Conservation (phyloP, 2,888 invertebrate species). For the Thumatha senex region DNA sequence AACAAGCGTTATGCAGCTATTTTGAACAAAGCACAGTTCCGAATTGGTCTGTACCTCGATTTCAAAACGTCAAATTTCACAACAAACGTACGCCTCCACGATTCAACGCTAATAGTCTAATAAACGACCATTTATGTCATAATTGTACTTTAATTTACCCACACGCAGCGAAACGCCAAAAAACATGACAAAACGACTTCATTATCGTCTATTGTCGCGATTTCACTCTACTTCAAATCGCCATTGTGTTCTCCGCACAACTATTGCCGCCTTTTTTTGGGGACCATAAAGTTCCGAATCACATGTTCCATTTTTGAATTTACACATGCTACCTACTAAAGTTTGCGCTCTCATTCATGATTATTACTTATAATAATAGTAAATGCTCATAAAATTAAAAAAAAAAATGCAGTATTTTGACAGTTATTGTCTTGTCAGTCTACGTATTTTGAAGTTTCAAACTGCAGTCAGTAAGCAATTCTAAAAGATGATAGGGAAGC, state of each 20-base stretch:
- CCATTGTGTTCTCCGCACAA: conserved; percentile 46
- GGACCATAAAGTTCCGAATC: conserved; percentile 20
- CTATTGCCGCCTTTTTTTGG: conserved; percentile 38
- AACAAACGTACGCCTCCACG: conserved; percentile 33
- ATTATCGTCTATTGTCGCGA: conserved; percentile 59
- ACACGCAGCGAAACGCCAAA: conserved; percentile 54
- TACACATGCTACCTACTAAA: conserved; percentile 12
- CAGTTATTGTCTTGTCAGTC: conserved; percentile 4
- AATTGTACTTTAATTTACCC: conserved; percentile 76
- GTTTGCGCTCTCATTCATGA: conserved; percentile 1
- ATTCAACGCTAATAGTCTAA: conserved; percentile 65
- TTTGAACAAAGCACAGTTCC: conserved; percentile 9
- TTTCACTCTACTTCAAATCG: conserved; percentile 66
- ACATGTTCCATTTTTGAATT: conserved; percentile 31
- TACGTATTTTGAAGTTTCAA: conserved; percentile 15
- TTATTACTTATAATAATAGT: conserved; percentile 9
- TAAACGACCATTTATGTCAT: conserved; percentile 74
- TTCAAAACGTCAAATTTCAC: conserved; percentile 49
- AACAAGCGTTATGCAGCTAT: not conserved
- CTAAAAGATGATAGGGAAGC: conserved; percentile 45
- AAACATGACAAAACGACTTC: conserved; percentile 73
- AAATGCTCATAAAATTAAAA: conserved; percentile 7
- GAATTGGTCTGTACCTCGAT: conserved; percentile 30
- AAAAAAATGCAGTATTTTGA: conserved; percentile 9
- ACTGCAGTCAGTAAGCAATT: conserved; percentile 20